Evolutionary conservation across 2,797 vertebrate genomes (phyloP).

Genomic region (Tachyglossus aculeatus): DNA sequence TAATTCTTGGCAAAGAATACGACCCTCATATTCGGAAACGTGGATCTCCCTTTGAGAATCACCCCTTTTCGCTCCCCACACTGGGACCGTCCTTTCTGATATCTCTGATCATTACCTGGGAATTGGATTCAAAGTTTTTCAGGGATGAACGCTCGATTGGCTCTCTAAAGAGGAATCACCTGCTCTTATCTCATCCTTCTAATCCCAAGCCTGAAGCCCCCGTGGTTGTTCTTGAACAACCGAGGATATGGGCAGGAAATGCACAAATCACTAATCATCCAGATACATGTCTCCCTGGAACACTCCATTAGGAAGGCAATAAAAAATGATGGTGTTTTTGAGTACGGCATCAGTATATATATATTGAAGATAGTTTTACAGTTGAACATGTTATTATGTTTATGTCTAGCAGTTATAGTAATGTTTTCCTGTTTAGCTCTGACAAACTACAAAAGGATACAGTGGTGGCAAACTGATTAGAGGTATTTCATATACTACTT

Average conservation of each 20-base stretch:
- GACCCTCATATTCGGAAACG: neutral
- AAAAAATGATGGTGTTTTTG: constrained; percentile 59
- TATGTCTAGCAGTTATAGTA: constrained; percentile 59
- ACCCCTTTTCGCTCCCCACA: neutral
- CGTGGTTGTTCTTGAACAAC: constrained; percentile 35
- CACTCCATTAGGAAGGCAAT: constrained; percentile 48
- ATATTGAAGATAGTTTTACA: constrained; percentile 67
- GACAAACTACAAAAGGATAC: constrained; percentile 52
- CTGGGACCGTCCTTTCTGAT: constrained; percentile 19
- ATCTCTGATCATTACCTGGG: neutral
- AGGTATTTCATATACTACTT: constrained; percentile 49
- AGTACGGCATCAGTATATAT: constrained; percentile 60
- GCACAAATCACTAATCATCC: constrained; percentile 39
- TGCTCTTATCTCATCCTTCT: constrained; percentile 29
- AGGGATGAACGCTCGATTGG: neutral
- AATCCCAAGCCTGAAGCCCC: constrained; percentile 26
- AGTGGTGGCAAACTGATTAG: constrained; percentile 43
- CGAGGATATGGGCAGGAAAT: constrained; percentile 23
- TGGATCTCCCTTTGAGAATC: too few species aligned
- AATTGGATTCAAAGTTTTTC: constrained; percentile 27
- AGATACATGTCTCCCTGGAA: constrained; percentile 45
- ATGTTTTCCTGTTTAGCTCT: constrained; percentile 53
- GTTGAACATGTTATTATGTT: constrained; percentile 62
- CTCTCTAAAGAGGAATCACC: constrained; percentile 16
- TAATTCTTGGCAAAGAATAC: neutral